Base-by-base conservation (phyloP, 2,888 invertebrate species). In the Campaea margaritaria region DNA sequence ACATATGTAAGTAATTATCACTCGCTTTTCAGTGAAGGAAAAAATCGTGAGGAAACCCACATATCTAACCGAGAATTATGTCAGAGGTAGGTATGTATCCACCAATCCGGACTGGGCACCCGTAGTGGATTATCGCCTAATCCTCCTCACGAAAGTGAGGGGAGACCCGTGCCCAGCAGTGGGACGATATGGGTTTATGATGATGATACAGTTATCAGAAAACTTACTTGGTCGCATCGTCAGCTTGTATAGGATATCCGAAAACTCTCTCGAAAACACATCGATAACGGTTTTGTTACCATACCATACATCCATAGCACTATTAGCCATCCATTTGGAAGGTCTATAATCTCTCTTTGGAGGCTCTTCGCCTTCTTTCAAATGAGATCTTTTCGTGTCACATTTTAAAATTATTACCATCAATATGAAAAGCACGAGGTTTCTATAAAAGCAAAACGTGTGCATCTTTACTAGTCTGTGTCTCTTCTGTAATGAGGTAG, bases 261-360 rank as follows among this genome's bases (percentile, higher is more conserved):
- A 68, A 4, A 89, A 79, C 59, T 88, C 88, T 31, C 79, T 71
- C 0, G 82, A 78, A n/a, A 89, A 38, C 0, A 88, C 64, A 45
- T 88, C 82, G 0, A 87, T 74, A 62, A 86, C 64, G 46, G 74
- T 81, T 59, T 83, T 85, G 44, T 89, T 89, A 0, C 88, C 89
- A 14, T 82, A 85, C 86, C 86, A 89, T 0, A 89, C 62, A 45
- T 89, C 89, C 77, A 89, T 73, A 0, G 84, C 83, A 56, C 82
- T 85, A 15, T 85, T 86, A 0, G 87, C 44, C 1, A 87, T 21
- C 88, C 86, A 88, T 56, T 87, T 85, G 0, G 82, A 68, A 2
- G 84, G 83, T 45, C 79, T 76, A 36, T 83, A 83, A 38, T 83
- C 83, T 42, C 78, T 78, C 28, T 48, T 67, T 15, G 58, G 56